Conservation (phyloP, 2,888 invertebrate species). For the Pomacea canaliculata region DNA sequence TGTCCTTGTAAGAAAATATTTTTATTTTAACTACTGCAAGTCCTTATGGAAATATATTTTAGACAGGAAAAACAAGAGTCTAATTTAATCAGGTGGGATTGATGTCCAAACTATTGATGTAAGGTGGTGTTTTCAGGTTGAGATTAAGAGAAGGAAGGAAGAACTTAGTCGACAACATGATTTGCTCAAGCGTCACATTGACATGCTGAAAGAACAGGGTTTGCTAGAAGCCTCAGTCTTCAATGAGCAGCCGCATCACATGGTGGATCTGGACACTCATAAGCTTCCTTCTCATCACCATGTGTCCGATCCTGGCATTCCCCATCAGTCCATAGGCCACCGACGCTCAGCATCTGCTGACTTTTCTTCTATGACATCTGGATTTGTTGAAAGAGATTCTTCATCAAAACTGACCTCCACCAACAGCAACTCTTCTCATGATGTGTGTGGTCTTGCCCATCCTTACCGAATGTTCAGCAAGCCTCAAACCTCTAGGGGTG, state of each 20-base stretch:
- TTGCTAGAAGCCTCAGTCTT: slow-evolving; percentile 26
- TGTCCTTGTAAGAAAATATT: too few species aligned
- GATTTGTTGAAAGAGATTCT: slow-evolving; percentile 11
- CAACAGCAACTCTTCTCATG: slow-evolving; percentile 9
- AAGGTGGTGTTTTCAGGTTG: neutral
- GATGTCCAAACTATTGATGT: too few species aligned
- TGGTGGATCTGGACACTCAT: slow-evolving; percentile 22
- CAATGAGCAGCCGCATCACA: neutral
- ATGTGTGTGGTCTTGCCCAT: slow-evolving; percentile 27
- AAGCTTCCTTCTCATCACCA: too few species aligned
- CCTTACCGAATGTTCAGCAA: slow-evolving; percentile 34
- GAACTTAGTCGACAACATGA: slow-evolving; percentile 90
- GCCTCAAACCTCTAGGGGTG: slow-evolving; percentile 13
- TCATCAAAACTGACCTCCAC: neutral
- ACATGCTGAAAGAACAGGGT: slow-evolving; percentile 55
- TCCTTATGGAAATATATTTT: too few species aligned
- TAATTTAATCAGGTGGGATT: too few species aligned
- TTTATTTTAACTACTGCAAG: too few species aligned
- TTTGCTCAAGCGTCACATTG: slow-evolving; percentile 79
- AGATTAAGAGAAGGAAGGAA: slow-evolving; percentile 91
- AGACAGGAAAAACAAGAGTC: neutral
- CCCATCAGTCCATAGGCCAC: slow-evolving; percentile 35
- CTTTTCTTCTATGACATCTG: slow-evolving; percentile 40
- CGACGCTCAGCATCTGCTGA: slow-evolving; percentile 60
- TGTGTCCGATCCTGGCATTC: too few species aligned